Evolutionary conservation across 2,113 vertebrate genomes (phyloP).

Genomic region (Planiliza haematocheilus): DNA sequence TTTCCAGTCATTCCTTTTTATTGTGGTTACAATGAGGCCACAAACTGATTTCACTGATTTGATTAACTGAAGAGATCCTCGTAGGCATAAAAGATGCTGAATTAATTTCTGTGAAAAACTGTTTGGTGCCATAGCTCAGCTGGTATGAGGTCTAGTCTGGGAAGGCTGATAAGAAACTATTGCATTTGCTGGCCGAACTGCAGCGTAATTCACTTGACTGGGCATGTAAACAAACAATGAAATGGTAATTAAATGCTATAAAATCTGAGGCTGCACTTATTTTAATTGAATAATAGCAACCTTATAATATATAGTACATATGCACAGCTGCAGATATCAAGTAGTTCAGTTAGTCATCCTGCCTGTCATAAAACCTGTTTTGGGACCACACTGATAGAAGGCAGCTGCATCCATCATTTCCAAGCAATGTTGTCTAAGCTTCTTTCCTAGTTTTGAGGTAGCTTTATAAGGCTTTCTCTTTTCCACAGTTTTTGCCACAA

Average conservation of each 20-base stretch:
- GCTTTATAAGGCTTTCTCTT: slow-evolving; percentile 11
- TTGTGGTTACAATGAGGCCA: slow-evolving; percentile 51
- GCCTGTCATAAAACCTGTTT: slow-evolving; percentile 62
- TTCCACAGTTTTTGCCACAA: slow-evolving; percentile 10
- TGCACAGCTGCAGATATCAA: slow-evolving; percentile 57
- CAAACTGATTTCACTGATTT: slow-evolving; percentile 75
- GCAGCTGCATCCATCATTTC: slow-evolving; percentile 72
- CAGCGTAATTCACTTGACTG: slow-evolving; percentile 73
- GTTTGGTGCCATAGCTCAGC: slow-evolving; percentile 46
- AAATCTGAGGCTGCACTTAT: slow-evolving; percentile 60
- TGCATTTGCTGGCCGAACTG: slow-evolving; percentile 61
- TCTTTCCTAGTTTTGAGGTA: slow-evolving; percentile 12
- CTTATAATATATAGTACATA: slow-evolving; percentile 52
- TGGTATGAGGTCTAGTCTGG: slow-evolving; percentile 60
- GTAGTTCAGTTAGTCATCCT: slow-evolving; percentile 59
- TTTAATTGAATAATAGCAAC: slow-evolving; percentile 68
- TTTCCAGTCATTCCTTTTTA: slow-evolving; percentile 71
- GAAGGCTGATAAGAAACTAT: slow-evolving; percentile 72
- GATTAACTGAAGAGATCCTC: slow-evolving; percentile 76
- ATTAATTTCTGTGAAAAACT: slow-evolving; percentile 70
- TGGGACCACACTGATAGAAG: slow-evolving; percentile 63
- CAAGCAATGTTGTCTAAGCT: slow-evolving; percentile 40
- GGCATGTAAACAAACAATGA: slow-evolving; percentile 70
- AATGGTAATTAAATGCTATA: slow-evolving; percentile 75
- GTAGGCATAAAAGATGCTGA: slow-evolving; percentile 68